phyloP scores from a whole-genome alignment of 2,797 vertebrate species.

The Poliocrania exsul region DNA sequence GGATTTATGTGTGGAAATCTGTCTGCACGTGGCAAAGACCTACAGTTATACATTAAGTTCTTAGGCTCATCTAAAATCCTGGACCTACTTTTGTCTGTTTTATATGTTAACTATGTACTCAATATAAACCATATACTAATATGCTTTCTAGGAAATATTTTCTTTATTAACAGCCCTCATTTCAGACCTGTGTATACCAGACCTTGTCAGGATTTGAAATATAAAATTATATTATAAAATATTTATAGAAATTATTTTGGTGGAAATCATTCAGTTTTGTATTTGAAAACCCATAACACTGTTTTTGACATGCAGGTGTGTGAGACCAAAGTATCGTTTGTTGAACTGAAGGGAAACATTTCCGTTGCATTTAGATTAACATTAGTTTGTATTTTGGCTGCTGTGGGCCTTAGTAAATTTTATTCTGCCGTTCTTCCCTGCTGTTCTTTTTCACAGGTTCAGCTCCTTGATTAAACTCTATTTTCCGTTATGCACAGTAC shows the following conservation, averaged over 20 bases:
- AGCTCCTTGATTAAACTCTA: neutral
- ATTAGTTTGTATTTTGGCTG: neutral
- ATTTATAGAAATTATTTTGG: neutral
- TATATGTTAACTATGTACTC: neutral
- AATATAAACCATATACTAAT: neutral
- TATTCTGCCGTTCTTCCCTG: neutral
- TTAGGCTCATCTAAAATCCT: neutral
- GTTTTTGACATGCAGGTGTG: neutral
- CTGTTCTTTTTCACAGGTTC: neutral
- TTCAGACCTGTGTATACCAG: neutral
- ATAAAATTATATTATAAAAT: neutral
- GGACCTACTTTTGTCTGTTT: neutral
- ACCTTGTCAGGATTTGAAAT: neutral
- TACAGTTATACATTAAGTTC: neutral
- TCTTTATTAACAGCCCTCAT: neutral
- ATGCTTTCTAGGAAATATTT: neutral
- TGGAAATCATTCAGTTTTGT: neutral
- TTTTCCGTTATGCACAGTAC: fast-evolving
- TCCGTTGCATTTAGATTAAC: neutral
- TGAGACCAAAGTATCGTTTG: neutral
- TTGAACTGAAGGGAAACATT: neutral
- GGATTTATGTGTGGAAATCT: neutral
- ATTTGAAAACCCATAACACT: neutral
- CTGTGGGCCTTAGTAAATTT: neutral
- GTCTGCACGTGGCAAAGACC: neutral